phyloP scores from a whole-genome alignment of 2,888 invertebrate species.

The Netelia fuscicornis region DNA sequence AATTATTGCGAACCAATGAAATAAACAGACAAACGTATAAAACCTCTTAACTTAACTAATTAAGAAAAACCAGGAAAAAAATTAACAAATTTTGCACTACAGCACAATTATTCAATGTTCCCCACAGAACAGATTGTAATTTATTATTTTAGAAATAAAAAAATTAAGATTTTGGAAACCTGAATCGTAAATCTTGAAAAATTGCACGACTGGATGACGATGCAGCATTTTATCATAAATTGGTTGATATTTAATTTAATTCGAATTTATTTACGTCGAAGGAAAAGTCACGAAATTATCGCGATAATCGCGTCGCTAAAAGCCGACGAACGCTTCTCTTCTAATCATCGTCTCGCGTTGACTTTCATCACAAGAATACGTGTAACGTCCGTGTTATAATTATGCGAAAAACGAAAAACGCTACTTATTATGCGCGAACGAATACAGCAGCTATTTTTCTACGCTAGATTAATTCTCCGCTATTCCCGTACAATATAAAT shows the following conservation, averaged over 20 bases:
- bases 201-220: no score
- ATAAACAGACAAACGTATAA: no score
- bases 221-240: no score
- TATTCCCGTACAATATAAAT: conserved; percentile 5
- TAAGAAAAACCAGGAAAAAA: no score
- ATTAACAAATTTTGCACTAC: no score
- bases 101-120: no score
- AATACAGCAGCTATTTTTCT: conserved; percentile 13
- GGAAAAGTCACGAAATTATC: conserved; percentile 21
- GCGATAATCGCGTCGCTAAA: neutral
- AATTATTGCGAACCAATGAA: no score
- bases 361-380: neutral
- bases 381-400: neutral
- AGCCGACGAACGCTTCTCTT: neutral
- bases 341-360: neutral
- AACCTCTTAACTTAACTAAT: no score
- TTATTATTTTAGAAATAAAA: no score
- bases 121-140: no score
- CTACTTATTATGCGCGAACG: conserved; percentile 18
- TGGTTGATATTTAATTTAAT: neutral
- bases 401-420: neutral
- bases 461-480: conserved; percentile 35
- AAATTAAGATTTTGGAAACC: no score
- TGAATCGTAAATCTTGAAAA: no score
- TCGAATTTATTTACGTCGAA: neutral